A percentile compares a stretch with the other conserved stretches of the same genome.
Evolutionary conservation across 2,888 invertebrate genomes (phyloP).

Genomic region (Anagyrus pseudococci): DNA sequence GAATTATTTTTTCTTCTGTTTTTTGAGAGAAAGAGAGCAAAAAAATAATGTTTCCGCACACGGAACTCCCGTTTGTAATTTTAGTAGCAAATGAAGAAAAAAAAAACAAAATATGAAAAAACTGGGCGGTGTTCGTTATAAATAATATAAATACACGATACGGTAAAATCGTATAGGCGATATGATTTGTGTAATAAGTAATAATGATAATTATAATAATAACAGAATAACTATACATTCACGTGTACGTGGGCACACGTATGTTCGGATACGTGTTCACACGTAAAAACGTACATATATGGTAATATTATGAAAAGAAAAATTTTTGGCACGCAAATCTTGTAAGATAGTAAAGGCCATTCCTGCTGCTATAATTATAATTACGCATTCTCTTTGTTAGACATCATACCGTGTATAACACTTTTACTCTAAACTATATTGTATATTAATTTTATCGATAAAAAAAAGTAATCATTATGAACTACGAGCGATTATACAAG

Average conservation of each 20-base stretch:
- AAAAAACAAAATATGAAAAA: slow-evolving; percentile 29
- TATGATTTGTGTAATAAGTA: slow-evolving; percentile 60
- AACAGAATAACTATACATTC: slow-evolving; percentile 50
- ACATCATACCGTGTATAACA: slow-evolving; percentile 58
- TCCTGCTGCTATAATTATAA: slow-evolving; percentile 58
- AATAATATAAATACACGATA: slow-evolving; percentile 59
- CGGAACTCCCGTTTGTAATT: slow-evolving; percentile 59
- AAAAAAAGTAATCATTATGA: slow-evolving; percentile 50
- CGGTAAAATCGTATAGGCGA: slow-evolving; percentile 57
- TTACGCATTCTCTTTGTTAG: slow-evolving; percentile 56
- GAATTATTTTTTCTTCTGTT: slow-evolving; percentile 30
- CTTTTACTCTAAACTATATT: slow-evolving; percentile 58
- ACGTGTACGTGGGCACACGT: slow-evolving; percentile 41
- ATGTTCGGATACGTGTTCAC: slow-evolving; percentile 15
- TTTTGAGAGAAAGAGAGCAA: slow-evolving; percentile 44
- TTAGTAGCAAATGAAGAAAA: slow-evolving; percentile 52
- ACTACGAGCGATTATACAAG: slow-evolving; percentile 57
- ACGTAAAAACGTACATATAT: slow-evolving; percentile 36
- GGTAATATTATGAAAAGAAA: slow-evolving; percentile 40
- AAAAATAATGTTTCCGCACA: slow-evolving; percentile 41
- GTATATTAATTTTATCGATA: slow-evolving; percentile 61
- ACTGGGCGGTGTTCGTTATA: slow-evolving; percentile 61
- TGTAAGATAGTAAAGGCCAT: slow-evolving; percentile 61
- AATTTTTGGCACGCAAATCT: slow-evolving; percentile 58
- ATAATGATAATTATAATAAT: slow-evolving; percentile 54